Evolutionary conservation across 2,797 vertebrate genomes (phyloP).

Genomic region (Sebastes minor): DNA sequence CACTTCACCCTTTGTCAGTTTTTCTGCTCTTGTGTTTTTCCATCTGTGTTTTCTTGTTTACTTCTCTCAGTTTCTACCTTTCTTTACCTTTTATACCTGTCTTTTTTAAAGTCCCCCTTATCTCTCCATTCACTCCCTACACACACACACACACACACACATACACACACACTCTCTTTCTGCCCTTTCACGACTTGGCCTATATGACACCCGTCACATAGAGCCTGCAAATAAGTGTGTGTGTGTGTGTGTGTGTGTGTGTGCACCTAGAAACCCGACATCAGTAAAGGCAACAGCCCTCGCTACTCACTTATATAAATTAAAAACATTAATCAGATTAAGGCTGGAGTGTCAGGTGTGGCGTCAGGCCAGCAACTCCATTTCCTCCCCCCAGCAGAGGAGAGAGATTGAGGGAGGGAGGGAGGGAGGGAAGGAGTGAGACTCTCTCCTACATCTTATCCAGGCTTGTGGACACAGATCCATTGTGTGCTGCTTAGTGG

Average conservation of each 20-base stretch:
- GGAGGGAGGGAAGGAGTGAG: neutral
- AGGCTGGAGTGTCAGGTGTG: constrained; percentile 76
- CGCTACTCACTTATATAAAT: constrained; percentile 85
- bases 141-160: neutral
- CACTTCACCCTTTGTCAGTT: constrained; percentile 9
- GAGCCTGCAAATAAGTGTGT: constrained; percentile 21
- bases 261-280: neutral
- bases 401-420: neutral
- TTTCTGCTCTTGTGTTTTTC: neutral
- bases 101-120: neutral
- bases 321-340: constrained; percentile 88
- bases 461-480: neutral
- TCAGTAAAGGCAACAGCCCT: constrained; percentile 40
- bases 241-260: neutral
- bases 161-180: neutral
- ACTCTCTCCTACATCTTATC: neutral
- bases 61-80: neutral
- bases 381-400: constrained; percentile 56
- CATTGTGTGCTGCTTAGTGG: neutral
- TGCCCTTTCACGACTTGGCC: constrained; percentile 36
- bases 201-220: constrained; percentile 29
- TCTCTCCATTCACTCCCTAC: neutral
- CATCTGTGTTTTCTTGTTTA: constrained; percentile 17
- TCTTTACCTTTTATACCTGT: neutral
- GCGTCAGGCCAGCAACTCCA: constrained; percentile 75